phyloP scores from a whole-genome alignment of 2,797 vertebrate genomes.

The Lemur catta region DNA sequence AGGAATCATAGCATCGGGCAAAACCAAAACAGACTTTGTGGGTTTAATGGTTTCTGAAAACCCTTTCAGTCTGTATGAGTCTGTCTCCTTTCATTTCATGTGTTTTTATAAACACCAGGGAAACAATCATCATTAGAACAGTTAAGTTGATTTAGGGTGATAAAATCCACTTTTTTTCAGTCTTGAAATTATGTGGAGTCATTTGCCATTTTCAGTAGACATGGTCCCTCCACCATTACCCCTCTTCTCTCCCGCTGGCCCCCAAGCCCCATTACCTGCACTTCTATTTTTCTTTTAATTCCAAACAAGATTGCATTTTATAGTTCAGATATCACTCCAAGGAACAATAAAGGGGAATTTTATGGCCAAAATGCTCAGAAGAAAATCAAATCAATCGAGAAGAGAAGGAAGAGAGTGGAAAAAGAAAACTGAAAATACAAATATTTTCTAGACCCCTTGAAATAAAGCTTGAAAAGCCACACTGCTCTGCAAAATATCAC shows the following conservation, averaged over 20 bases:
- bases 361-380: neutral
- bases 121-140: conserved; percentile 20
- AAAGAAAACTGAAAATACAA: conserved; percentile 8
- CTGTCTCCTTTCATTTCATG: conserved; percentile 24
- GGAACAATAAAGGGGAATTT: neutral
- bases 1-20: neutral
- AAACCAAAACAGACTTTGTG: conserved; percentile 8
- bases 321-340: neutral
- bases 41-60: conserved; percentile 29
- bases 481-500: conserved; percentile 63
- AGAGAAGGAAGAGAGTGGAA: neutral
- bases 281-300: conserved; percentile 37
- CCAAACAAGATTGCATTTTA: conserved; percentile 50
- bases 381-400: conserved; percentile 15
- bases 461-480: conserved; percentile 55
- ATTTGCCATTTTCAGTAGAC: neutral
- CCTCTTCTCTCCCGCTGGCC: neutral
- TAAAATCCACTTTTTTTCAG: conserved; percentile 9
- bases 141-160: conserved; percentile 47
- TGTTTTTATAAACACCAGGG: conserved; percentile 47
- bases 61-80: neutral
- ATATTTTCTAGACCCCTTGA: conserved; percentile 48
- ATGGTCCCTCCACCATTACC: rapidly evolving
- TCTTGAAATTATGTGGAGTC: conserved; percentile 32
- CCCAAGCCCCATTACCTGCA: neutral